Evolutionary conservation across 2,797 vertebrate genomes (phyloP).

Genomic region (Falco novaeseelandiae): DNA sequence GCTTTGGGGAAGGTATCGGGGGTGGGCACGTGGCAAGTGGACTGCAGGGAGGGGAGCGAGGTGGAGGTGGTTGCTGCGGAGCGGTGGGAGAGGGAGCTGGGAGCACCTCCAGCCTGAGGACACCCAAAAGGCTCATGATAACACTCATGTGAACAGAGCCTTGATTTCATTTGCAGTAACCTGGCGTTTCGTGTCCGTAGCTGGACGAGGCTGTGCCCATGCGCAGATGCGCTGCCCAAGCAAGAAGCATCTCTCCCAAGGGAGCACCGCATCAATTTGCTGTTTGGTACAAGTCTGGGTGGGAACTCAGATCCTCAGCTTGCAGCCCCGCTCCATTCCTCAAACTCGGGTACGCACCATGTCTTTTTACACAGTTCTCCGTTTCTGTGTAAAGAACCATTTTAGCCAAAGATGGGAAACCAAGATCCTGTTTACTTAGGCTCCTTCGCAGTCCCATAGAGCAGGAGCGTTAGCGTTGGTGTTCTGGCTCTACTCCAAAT

Average conservation of each 20-base stretch:
- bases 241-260: neutral
- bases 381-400: neutral
- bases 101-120: neutral
- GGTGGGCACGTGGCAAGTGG: neutral
- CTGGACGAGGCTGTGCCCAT: neutral
- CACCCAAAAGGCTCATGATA: neutral
- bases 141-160: neutral
- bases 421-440: neutral
- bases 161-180: neutral
- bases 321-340: neutral
- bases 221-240: neutral
- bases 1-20: neutral
- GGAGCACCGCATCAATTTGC: neutral
- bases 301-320: neutral
- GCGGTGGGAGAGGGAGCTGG: neutral
- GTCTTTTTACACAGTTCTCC: neutral
- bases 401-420: slow-evolving; percentile 10
- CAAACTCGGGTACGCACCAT: neutral
- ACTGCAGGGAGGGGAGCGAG: neutral
- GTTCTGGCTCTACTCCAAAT: slow-evolving; percentile 40
- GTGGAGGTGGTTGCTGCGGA: neutral
- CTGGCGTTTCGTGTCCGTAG: neutral
- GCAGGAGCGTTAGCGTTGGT: neutral
- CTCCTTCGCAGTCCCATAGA: neutral
- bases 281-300: neutral